Conservation (phyloP, 2,888 invertebrate genomes). For the Halocaridina rubra region DNA sequence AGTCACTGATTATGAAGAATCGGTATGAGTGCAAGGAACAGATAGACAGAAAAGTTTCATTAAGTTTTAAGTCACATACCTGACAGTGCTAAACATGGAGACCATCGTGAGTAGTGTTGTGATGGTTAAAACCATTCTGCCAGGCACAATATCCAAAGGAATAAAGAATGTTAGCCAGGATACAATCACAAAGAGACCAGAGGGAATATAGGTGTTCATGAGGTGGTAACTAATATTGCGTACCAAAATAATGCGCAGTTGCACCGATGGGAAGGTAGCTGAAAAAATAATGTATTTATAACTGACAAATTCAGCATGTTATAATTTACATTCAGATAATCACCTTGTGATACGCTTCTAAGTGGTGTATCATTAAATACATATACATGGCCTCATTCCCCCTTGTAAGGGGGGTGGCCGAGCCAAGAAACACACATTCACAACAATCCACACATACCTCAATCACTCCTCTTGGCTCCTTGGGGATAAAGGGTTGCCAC, state of each 20-base stretch:
- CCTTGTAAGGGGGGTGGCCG: no score
- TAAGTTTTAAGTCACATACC: background rate
- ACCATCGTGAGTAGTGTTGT: slow-evolving; percentile 72
- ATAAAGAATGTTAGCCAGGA: slow-evolving; percentile 70
- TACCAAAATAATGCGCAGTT: slow-evolving; percentile 71
- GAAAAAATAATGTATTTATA: background rate
- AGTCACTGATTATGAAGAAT: no score
- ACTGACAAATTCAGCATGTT: no score
- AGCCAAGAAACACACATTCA: no score
- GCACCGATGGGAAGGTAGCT: slow-evolving; percentile 69
- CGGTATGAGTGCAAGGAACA: background rate
- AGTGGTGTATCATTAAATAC: no score
- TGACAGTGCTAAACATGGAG: slow-evolving; percentile 43
- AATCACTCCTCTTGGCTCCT: no score
- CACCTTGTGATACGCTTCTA: no score
- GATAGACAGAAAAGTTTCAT: background rate
- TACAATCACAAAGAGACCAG: slow-evolving; percentile 76
- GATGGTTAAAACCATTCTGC: slow-evolving; percentile 76
- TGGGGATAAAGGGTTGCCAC: no score
- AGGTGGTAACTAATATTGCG: slow-evolving; percentile 75
- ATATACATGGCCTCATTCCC: no score
- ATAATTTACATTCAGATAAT: no score
- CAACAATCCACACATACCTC: no score
- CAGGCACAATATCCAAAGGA: slow-evolving; percentile 72
- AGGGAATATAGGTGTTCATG: slow-evolving; percentile 76